Evolutionary conservation across 1,140 invertebrate genomes (phyloP), one percentile per base, ranked within the genome.

Genomic region (Helicoverpa armigera): DNA sequence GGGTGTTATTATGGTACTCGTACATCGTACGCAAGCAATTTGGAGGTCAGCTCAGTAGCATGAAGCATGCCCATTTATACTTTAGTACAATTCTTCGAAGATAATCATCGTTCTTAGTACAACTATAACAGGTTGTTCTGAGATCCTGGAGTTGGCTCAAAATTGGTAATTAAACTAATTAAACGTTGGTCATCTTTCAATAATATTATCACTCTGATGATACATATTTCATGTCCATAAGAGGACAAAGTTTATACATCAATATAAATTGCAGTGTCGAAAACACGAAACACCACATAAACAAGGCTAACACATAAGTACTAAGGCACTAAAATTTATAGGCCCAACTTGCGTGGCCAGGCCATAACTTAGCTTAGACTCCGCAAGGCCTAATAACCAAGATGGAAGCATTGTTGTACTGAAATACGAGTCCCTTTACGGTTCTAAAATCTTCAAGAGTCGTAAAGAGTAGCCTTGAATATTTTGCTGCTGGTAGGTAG

Each of bases 281-380:
- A 65, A 53, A 23, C 23, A 23, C 23, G 1, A 23, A 48, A 76
- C 51, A 65, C 61, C 67, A 54, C 43, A 77, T 67, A 77, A 77
- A 67, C 75, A 77, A 77, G n/a, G 43, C 2, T 9, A 43, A 7
- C n/a, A 18, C 75, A 31, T 76, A 77, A 65, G 75, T 77, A 67
- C 51, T 18, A 67, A 18, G 29, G 61, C 50, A 56, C 35, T 18
- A 35, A 54, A 77, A 65, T 77, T 77, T 67, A 77, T 77, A 67
- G 23, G 75, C 61, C 16, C 16, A 31, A 67, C n/a, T 35, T 29
- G 60, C 50, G 14, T 43, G 61, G 60, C 61, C 61, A 65, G 61
- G 61, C 60, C 43, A 16, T 67, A 67, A 77, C 23, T 67, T 50
- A 58, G 53, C 10, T 73, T 58, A 73, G 70, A 73, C 31, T 43